phyloP scores from a whole-genome alignment of 2,797 vertebrate genomes.

The Enteromius treurensis region DNA sequence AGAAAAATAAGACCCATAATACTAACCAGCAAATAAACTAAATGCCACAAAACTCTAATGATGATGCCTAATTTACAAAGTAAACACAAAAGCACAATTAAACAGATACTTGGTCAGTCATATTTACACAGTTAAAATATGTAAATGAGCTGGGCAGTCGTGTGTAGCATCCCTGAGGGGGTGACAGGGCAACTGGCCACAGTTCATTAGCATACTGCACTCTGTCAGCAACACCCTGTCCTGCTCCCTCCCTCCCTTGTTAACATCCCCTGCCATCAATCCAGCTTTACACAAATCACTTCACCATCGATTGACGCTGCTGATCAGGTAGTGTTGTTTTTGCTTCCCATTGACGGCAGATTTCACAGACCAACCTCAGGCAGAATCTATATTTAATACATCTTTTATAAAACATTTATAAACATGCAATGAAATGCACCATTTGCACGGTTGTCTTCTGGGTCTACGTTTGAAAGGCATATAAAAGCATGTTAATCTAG shows the following conservation, averaged over 20 bases:
- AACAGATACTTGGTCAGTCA: slow-evolving; percentile 18
- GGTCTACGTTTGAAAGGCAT: neutral
- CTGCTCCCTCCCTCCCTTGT: neutral
- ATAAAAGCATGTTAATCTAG: neutral
- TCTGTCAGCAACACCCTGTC: slow-evolving; percentile 41
- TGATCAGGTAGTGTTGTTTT: slow-evolving; percentile 36
- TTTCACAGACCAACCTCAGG: slow-evolving; percentile 13
- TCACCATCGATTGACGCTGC: slow-evolving; percentile 43
- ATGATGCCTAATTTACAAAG: neutral
- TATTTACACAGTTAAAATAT: slow-evolving; percentile 40
- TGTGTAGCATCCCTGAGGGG: slow-evolving; percentile 30
- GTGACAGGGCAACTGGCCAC: slow-evolving; percentile 27
- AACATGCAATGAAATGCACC: neutral
- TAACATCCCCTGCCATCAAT: slow-evolving; percentile 48
- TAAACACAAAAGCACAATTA: neutral
- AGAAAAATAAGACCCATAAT: neutral
- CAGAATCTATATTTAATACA: slow-evolving; percentile 21
- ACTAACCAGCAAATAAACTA: neutral
- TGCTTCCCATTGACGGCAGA: slow-evolving; percentile 23
- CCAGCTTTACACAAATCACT: slow-evolving; percentile 49
- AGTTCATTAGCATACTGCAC: slow-evolving; percentile 46
- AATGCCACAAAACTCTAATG: neutral
- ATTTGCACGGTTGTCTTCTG: neutral
- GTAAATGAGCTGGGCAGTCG: slow-evolving; percentile 31
- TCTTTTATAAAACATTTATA: slow-evolving; percentile 27